phyloP scores from a whole-genome alignment of 92 coral and sea anemone genomes.

The Bergia puertoricense region DNA sequence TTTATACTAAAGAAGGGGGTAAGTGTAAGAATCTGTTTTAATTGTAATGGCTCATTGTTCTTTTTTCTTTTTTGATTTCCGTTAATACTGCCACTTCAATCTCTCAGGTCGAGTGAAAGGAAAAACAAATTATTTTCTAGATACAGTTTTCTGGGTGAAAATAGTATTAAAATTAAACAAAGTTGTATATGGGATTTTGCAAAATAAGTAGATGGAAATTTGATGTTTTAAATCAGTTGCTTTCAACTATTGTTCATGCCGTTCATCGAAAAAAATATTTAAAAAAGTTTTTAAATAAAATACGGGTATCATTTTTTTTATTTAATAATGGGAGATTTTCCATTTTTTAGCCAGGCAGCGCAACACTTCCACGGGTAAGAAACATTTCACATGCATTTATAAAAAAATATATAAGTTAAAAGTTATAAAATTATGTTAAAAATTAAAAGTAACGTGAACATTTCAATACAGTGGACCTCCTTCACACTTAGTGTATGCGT shows the following conservation, averaged over 20 bases:
- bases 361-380: background rate
- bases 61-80: background rate
- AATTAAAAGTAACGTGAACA: too few relatives aligned
- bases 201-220: too few relatives aligned
- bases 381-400: background rate
- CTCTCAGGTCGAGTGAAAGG: background rate
- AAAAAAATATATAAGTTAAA: too few relatives aligned
- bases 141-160: background rate
- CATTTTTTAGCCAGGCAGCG: background rate
- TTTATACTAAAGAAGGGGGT: slow-evolving; percentile 41
- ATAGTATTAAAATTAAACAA: too few relatives aligned
- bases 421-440: background rate
- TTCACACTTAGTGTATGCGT: too few relatives aligned
- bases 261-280: too few relatives aligned
- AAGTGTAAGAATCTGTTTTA: background rate
- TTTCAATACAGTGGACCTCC: background rate
- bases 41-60: background rate
- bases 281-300: too few relatives aligned
- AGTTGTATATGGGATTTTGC: background rate
- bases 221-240: background rate
- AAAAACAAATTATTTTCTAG: too few relatives aligned
- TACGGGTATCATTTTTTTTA: too few relatives aligned
- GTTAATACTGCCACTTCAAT: background rate
- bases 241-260: background rate
- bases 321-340: slow-evolving; percentile 3